Conservation (phyloP, 2,113 vertebrate species). For the Falcunculus frontatus region DNA sequence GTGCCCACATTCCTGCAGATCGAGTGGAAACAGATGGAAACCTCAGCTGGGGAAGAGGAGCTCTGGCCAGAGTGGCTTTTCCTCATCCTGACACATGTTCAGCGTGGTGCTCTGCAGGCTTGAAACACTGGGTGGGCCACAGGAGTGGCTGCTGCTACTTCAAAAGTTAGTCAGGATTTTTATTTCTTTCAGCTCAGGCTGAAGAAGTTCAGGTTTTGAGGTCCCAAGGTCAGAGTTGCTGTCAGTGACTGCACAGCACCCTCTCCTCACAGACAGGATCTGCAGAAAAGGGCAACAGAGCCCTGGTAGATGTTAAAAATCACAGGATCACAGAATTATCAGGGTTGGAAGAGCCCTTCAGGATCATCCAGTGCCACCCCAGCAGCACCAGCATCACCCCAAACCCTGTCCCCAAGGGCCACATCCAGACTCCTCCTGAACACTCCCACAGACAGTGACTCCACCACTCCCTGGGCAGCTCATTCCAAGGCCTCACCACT, state of each 20-base stretch:
- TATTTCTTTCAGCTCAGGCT: not conserved
- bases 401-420: not conserved
- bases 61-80: not conserved
- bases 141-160: not conserved
- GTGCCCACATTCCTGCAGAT: not conserved
- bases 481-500: not conserved
- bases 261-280: not conserved
- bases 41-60: not conserved
- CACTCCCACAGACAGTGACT: not conserved
- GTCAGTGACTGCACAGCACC: not conserved
- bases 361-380: not conserved
- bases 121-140: not conserved
- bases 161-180: not conserved
- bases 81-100: not conserved
- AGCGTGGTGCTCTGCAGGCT: not conserved
- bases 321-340: not conserved
- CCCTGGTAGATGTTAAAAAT: not conserved
- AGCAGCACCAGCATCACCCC: not conserved
- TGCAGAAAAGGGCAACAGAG: not conserved
- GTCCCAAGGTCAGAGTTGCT: not conserved
- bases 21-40: not conserved
- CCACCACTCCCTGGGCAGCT: not conserved
- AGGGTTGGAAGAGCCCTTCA: fast-evolving
- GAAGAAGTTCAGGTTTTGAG: not conserved
- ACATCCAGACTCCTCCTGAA: not conserved